These are phyloP conservation scores for Pteronotus mesoamericanus DNA, from an alignment of 2,797 vertebrate species.

Conservation along the genomic window DNA sequence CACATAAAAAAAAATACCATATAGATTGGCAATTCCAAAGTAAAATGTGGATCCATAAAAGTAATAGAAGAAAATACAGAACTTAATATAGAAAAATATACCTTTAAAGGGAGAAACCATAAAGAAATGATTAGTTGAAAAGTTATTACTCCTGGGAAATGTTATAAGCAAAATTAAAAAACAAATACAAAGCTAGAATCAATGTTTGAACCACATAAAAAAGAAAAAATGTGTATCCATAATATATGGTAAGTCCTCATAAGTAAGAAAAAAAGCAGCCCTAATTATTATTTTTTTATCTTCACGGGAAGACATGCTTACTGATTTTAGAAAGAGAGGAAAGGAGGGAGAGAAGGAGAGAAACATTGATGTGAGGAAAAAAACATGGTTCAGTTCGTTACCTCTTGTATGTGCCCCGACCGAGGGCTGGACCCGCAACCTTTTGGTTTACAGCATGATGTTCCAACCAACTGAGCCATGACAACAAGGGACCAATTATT, in stretches of 20 bases:
- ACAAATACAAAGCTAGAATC: background rate
- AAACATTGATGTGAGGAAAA: too few species aligned
- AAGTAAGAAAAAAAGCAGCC: background rate
- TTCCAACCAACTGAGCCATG: too few species aligned
- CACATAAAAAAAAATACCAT: background rate
- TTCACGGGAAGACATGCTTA: too few species aligned
- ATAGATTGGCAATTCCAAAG: background rate
- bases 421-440: too few species aligned
- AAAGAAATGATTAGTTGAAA: background rate
- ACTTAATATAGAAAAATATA: background rate
- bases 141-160: background rate
- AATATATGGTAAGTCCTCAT: background rate
- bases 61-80: background rate
- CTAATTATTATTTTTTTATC: background rate
- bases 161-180: background rate
- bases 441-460: too few species aligned
- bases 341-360: too few species aligned
- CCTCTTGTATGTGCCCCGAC: too few species aligned
- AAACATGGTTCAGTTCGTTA: too few species aligned
- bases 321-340: too few species aligned
- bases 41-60: background rate
- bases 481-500: too few species aligned
- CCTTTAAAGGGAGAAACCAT: background rate
- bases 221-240: background rate
- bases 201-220: background rate